These are phyloP conservation scores for Cylloceria caligata DNA, from an alignment of 2,888 invertebrate genomes.

Conservation along the genomic window DNA sequence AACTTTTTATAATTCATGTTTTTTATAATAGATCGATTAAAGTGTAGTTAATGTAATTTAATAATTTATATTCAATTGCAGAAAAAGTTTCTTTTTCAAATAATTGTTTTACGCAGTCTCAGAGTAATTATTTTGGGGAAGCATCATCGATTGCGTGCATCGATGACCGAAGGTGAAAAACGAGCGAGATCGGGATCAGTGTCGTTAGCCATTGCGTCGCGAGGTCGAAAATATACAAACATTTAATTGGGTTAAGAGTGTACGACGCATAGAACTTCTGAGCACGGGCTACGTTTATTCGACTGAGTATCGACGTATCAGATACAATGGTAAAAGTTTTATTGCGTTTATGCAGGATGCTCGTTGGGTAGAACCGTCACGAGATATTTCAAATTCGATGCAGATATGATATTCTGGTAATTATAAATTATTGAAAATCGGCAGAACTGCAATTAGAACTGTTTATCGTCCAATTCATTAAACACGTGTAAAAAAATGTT, in stretches of 20 bases:
- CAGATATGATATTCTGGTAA: neutral
- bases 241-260: conserved; percentile 42
- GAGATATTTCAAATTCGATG: neutral
- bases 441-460: neutral
- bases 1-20: no score
- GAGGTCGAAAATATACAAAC: conserved; percentile 38
- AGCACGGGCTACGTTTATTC: neutral
- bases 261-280: neutral
- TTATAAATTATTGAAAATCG: neutral
- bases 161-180: conserved; percentile 9
- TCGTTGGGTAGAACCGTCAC: neutral
- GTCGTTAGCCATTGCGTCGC: conserved; percentile 29
- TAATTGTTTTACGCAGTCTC: neutral
- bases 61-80: no score
- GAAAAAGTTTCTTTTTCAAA: neutral
- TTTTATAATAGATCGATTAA: no score
- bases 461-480: neutral
- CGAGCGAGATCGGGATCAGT: conserved; percentile 37
- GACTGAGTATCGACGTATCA: conserved; percentile 1
- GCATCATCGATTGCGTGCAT: conserved; percentile 20
- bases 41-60: no score
- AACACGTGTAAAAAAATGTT: neutral
- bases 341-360: neutral
- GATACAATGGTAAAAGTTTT: neutral
- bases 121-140: neutral